A percentile compares a stretch with the other conserved stretches of the same genome.
These are phyloP conservation scores for Characodon lateralis DNA, from an alignment of 2,797 vertebrate species.

Conservation along the genomic window DNA sequence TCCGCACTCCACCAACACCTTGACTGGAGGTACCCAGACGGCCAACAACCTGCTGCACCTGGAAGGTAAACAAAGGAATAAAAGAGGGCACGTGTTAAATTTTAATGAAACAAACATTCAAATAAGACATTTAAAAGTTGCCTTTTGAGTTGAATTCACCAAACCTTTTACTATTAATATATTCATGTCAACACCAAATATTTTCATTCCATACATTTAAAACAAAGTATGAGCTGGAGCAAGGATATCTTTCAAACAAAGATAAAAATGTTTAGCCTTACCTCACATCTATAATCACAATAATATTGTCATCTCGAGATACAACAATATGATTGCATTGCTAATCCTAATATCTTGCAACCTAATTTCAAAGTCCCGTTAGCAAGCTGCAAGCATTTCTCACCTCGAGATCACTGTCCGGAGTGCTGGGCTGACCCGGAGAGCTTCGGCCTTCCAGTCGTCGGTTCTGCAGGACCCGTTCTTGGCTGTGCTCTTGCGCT, in stretches of 20 bases:
- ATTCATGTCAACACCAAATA: background rate
- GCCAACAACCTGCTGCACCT: constrained; percentile 96
- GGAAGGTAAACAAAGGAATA: constrained; percentile 18
- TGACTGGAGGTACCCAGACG: constrained; percentile 85
- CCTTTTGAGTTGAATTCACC: background rate
- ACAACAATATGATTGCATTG: background rate
- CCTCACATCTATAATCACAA: background rate
- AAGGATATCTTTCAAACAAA: background rate
- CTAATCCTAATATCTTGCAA: background rate
- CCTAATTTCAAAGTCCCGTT: background rate
- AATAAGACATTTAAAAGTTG: background rate
- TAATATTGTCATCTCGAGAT: background rate
- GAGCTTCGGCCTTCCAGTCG: constrained; percentile 85
- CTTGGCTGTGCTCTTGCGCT: constrained; percentile 75
- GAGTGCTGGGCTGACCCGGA: constrained; percentile 91
- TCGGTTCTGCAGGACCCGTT: constrained; percentile 81
- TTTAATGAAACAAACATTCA: background rate
- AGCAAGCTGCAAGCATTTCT: constrained; percentile 27
- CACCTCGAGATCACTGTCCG: constrained; percentile 93
- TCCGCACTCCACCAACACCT: constrained; percentile 75
- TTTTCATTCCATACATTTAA: background rate
- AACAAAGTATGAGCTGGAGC: background rate
- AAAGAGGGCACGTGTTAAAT: background rate
- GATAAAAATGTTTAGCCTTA: no score
- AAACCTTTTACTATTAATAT: background rate